Conservation (phyloP, 2,888 invertebrate genomes). For the Hetaerina titia region DNA sequence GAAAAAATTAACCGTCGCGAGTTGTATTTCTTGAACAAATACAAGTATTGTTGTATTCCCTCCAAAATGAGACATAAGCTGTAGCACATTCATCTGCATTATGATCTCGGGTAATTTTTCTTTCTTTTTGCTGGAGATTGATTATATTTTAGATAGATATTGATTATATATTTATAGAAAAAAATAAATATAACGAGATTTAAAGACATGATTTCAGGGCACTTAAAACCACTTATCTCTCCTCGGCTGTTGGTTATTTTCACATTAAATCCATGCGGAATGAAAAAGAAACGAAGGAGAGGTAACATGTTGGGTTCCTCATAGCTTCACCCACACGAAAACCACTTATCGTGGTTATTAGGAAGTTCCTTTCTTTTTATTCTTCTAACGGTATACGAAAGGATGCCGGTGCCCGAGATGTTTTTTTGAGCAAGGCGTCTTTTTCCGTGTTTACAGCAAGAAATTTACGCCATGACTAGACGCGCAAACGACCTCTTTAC, state of each 20-base stretch:
- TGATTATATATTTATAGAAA: no score
- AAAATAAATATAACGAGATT: no score
- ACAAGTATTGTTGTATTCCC: no score
- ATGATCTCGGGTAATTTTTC: background rate
- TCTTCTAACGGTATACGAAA: slow-evolving; percentile 55
- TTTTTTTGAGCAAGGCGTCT: background rate
- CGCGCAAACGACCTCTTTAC: background rate
- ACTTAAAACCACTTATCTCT: background rate
- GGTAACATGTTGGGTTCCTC: slow-evolving; percentile 18
- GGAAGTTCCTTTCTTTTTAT: slow-evolving; percentile 43
- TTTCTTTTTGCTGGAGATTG: background rate
- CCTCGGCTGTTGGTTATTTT: slow-evolving; percentile 8
- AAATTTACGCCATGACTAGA: background rate
- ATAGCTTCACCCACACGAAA: slow-evolving; percentile 42
- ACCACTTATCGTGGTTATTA: slow-evolving; percentile 58
- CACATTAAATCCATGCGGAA: background rate
- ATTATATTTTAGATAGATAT: no score
- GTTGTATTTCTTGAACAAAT: background rate
- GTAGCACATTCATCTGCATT: background rate
- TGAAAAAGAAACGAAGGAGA: slow-evolving; percentile 7
- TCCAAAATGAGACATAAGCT: background rate
- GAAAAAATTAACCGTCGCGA: no score
- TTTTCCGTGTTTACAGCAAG: background rate
- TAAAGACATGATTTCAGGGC: background rate
- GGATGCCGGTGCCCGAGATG: background rate